Evolutionary conservation across 2,113 vertebrate genomes (phyloP), one percentile per base, ranked within the genome.

Genomic region (Dicentrarchus labrax): DNA sequence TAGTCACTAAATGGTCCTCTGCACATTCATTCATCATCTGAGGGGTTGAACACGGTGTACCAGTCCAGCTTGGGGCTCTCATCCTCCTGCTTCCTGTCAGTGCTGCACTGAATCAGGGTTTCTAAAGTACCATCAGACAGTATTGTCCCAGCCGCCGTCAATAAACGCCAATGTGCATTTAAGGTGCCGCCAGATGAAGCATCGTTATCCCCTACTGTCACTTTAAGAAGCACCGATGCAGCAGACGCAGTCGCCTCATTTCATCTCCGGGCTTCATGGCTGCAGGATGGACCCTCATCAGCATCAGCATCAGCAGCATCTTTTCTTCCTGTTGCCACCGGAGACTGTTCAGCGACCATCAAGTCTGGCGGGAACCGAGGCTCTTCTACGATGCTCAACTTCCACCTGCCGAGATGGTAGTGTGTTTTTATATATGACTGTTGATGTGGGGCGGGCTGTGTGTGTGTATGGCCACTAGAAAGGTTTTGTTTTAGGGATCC

Each of bases 211-310:
- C 54, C n/a, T 48, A 8, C 92, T 93, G 93, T 87, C 89, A 19
- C 95, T 95, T 95, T 95, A 95, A 95, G 94, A 93, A 74, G 81
- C 88, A 45, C 57, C 85, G 89, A 80, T 62, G 89, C 92, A 84
- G 89, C 86, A 90, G 86, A 80, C 87, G 92, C 92, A 92, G 82
- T 91, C 50, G 82, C 89, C 87, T 93, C 90, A 86, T 75, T 89
- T 86, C 73, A 80, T 89, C 82, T 88, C 82, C 68, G 84, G 41
- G 90, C 89, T 92, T 13, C 89, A 85, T 82, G 91, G 92, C 91
- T 90, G 91, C 92, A 91, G 90, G 86, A 93, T 93, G 91, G 91
- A 87, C 74, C 74, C 85, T 69, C 87, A 72, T 78, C 90, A 71
- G 73, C 87, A 89, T 41, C 89, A 80, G 38, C 86, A 90, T 50